Percentiles rank a stretch among this genome's conserved stretches.
phyloP scores from a whole-genome alignment of 2,113 vertebrate genomes.

The Agapornis roseicollis region DNA sequence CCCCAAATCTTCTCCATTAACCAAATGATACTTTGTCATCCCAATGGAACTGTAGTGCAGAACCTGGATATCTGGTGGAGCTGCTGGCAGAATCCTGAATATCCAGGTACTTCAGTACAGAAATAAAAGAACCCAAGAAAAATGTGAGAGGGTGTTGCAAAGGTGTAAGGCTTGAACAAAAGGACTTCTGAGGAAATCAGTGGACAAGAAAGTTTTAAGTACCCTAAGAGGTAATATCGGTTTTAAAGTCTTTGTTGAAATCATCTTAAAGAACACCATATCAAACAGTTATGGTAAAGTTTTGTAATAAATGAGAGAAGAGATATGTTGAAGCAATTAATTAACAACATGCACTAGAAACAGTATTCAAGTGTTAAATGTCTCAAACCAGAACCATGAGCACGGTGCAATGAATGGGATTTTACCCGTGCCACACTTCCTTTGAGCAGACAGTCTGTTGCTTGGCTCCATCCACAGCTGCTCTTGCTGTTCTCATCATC shows the following conservation, averaged over 20 bases:
- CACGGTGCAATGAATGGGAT: fast-evolving
- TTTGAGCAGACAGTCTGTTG: constrained; percentile 81
- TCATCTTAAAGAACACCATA: neutral
- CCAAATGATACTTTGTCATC: neutral
- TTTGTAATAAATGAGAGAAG: neutral
- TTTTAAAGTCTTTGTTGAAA: neutral
- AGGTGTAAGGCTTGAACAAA: neutral
- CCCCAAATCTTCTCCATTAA: neutral
- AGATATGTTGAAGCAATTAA: neutral
- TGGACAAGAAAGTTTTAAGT: neutral
- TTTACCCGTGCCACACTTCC: constrained; percentile 93
- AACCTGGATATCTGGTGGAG: neutral
- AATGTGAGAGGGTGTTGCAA: neutral
- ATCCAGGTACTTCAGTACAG: neutral
- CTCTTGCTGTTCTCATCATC: constrained; percentile 71
- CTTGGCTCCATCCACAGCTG: constrained; percentile 81
- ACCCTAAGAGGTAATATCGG: neutral
- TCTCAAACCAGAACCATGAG: neutral
- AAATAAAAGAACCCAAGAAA: neutral
- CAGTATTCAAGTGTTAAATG: too few species aligned
- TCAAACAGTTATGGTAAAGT: neutral
- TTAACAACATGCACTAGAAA: neutral
- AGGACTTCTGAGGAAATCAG: neutral
- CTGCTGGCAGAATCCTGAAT: neutral
- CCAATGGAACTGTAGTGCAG: neutral